phyloP scores from a whole-genome alignment of 2,888 invertebrate species.

The Pyralis farinalis region DNA sequence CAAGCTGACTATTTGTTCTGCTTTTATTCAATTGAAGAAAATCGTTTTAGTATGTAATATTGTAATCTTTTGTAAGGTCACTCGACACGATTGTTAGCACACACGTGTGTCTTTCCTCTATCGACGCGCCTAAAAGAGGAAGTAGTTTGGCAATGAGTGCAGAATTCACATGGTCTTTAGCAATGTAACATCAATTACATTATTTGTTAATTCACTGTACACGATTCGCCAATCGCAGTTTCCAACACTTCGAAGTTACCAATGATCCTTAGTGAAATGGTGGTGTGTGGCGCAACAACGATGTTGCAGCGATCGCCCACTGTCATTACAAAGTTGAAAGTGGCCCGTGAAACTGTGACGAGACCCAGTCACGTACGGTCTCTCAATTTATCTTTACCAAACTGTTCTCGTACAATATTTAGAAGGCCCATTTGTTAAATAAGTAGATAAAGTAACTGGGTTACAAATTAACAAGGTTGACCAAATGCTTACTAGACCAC shows the following conservation, averaged over 20 bases:
- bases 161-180: background rate
- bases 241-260: slow-evolving; percentile 15
- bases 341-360: slow-evolving; percentile 59
- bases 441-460: slow-evolving; percentile 18
- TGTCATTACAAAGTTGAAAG: slow-evolving; percentile 59
- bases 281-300: slow-evolving; percentile 37
- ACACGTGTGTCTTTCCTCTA: slow-evolving; percentile 3
- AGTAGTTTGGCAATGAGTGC: slow-evolving; percentile 8
- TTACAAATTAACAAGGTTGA: slow-evolving; percentile 19
- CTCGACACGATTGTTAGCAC: background rate
- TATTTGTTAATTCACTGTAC: background rate
- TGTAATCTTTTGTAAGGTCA: slow-evolving; percentile 1
- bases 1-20: too few relatives aligned
- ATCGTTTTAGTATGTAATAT: background rate
- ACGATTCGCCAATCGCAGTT: slow-evolving; percentile 11
- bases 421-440: slow-evolving; percentile 29
- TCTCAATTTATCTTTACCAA: slow-evolving; percentile 40
- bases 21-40: too few relatives aligned
- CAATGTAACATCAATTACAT: background rate
- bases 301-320: slow-evolving; percentile 37
- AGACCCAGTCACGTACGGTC: slow-evolving; percentile 56
- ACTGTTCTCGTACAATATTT: slow-evolving; percentile 22
- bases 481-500: slow-evolving; percentile 14
- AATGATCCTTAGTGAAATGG: slow-evolving; percentile 30
- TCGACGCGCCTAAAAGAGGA: slow-evolving; percentile 4